Base-by-base conservation (phyloP, 2,888 invertebrate genomes). In the Chironomus riparius region DNA sequence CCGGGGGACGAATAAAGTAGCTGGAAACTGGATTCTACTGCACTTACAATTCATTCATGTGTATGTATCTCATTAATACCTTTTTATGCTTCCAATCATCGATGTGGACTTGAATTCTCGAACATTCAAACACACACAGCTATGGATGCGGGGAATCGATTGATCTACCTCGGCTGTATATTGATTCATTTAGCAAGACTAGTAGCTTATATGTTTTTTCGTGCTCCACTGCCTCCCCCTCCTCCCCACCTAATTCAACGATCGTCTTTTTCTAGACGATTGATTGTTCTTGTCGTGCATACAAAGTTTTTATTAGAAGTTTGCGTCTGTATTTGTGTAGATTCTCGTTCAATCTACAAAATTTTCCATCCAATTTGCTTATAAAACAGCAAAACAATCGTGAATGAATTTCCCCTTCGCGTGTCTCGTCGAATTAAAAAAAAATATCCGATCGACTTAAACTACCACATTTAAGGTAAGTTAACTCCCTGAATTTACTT, bases 371-470 rank as follows among this genome's bases (percentile, higher is more conserved):
- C 56, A 56, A 15, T 18, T 18, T 18, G 56, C 38, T 38, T 38
- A 38, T 28, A 28, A 28, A 15, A n/a, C 48, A 62, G 21, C 7
- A 65, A 12, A 50, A 28, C 18, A 70, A 4, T 70, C 50, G 15
- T 71, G 71, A 71, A 71, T 71, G 71, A 71, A 71, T 5, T 72
- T 72, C 62, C 62, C 62, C 72, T 72, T 72, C 72, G 62, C 50
- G 62, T 70, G 71, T 15, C 38, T 62, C 61, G 21, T n/a, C 62
- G 72, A 72, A 72, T 72, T 50, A 72, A 22, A 72, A 72, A 38
- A 28, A 28, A 28, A n/a, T n/a, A 38, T 38, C 21, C 72, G 62
- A 72, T 72, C 72, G 71, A 61, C 56, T 56, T 62, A 12, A 21
- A 72, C 72, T 50, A 72, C 72, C 10, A 72, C 50, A 50, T 56